Evolutionary conservation across 1,140 invertebrate species (phyloP).

Genomic region (Orchestia grillus): DNA sequence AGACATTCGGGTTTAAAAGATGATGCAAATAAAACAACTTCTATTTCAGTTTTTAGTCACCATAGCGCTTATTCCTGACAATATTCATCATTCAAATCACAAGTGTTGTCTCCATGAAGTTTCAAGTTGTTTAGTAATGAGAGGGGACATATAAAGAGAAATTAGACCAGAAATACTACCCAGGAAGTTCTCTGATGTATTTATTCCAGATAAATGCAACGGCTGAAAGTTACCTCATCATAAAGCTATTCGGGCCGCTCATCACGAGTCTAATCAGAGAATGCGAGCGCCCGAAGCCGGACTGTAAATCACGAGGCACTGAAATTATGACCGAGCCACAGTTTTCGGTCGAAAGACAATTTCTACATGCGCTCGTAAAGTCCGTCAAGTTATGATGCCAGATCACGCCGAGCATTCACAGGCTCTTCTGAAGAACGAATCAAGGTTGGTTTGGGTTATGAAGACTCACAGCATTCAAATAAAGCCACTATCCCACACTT

Average conservation of each 20-base stretch:
- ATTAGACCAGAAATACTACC: constrained; percentile 1
- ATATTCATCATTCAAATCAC: neutral
- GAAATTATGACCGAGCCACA: constrained; percentile 34
- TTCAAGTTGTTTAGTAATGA: neutral
- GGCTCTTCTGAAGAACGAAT: neutral
- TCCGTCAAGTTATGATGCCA: constrained; percentile 25
- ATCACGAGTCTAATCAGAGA: constrained; percentile 44
- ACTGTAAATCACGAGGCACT: constrained; percentile 17
- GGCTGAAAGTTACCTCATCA: neutral
- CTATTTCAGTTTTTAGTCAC: neutral
- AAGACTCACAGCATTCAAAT: neutral
- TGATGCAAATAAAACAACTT: neutral
- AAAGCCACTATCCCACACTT: neutral
- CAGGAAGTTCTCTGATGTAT: neutral
- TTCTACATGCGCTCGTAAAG: constrained; percentile 41
- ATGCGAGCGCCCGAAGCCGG: constrained; percentile 19
- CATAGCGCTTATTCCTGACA: neutral
- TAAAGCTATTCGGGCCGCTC: constrained; percentile 39
- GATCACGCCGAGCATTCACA: constrained; percentile 11
- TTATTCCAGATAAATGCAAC: constrained; percentile 15
- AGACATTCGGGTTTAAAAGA: neutral
- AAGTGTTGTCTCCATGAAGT: neutral
- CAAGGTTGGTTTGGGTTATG: neutral
- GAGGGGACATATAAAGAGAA: neutral
- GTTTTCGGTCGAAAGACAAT: constrained; percentile 53